Evolutionary conservation across 2,113 vertebrate species (phyloP).

Genomic region (Brachirus orientalis): DNA sequence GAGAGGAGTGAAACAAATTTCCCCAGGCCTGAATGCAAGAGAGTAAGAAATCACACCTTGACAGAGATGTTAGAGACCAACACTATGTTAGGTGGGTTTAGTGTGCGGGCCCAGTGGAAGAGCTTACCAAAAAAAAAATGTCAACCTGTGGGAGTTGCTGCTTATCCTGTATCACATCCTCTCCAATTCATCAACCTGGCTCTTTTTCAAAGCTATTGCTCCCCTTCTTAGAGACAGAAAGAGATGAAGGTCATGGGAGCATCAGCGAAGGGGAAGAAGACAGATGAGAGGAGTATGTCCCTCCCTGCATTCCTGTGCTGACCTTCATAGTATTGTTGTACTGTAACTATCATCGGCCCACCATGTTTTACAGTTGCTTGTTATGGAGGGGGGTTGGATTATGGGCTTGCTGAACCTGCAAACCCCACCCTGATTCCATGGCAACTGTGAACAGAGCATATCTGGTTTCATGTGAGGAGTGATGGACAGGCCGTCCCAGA

Average conservation of each 20-base stretch:
- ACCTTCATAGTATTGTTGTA: conserved; percentile 61
- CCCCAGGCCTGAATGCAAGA: conserved; percentile 29
- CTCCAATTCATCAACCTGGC: conserved; percentile 70
- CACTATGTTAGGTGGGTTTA: conserved; percentile 8
- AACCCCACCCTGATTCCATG: conserved; percentile 41
- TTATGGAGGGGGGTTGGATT: conserved; percentile 44
- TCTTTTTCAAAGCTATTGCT: conserved; percentile 62
- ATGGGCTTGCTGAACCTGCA: no score
- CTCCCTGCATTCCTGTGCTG: conserved; percentile 71
- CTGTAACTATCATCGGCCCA: conserved; percentile 67
- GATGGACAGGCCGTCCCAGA: conserved; percentile 59
- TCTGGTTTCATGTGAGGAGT: conserved; percentile 53
- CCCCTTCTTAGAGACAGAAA: conserved; percentile 32
- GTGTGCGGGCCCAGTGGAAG: conserved; percentile 22
- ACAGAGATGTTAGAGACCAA: conserved; percentile 47
- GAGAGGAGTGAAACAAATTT: conserved; percentile 66
- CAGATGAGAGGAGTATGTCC: conserved; percentile 64
- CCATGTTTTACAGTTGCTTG: conserved; percentile 49
- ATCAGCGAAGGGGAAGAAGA: conserved; percentile 52
- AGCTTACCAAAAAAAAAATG: conserved; percentile 19
- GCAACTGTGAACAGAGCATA: conserved; percentile 35
- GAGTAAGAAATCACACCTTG: conserved; percentile 63
- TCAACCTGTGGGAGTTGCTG: conserved; percentile 65
- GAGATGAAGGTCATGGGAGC: conserved; percentile 68
- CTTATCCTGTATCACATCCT: conserved; percentile 66